A percentile compares a stretch with the other conserved stretches of the same genome.
These are phyloP conservation scores for Lithodes maja DNA, from an alignment of 2,888 invertebrate genomes.

Conservation along the genomic window DNA sequence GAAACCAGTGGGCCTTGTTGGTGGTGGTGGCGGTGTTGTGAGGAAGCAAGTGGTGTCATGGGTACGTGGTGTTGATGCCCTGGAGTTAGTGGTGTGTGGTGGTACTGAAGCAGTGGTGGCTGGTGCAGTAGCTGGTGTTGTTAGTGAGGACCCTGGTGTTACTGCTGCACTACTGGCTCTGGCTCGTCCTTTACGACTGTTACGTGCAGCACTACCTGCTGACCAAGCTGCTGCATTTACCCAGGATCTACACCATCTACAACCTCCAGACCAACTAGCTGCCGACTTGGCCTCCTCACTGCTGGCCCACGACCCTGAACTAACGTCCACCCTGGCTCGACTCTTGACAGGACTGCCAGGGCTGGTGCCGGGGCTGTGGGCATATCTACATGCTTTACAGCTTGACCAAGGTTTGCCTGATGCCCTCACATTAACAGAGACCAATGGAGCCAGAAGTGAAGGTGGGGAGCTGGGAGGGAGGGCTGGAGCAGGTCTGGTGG, in stretches of 20 bases:
- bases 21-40: constrained; percentile 77
- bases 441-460: constrained; percentile 76
- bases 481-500: constrained; percentile 74
- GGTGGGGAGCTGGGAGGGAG: constrained; percentile 81
- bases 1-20: constrained; percentile 75
- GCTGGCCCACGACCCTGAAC: constrained; percentile 42
- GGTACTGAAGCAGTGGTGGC: constrained; percentile 33
- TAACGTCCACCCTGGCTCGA: constrained; percentile 22
- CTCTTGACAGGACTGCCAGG: constrained; percentile 59
- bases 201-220: constrained; percentile 60
- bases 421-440: constrained; percentile 74
- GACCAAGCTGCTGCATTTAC: constrained; percentile 73
- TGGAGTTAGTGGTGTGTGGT: constrained; percentile 84
- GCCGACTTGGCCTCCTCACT: constrained; percentile 62
- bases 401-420: constrained; percentile 78
- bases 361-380: constrained; percentile 71
- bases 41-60: constrained; percentile 89
- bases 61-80: constrained; percentile 86
- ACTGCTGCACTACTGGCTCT: constrained; percentile 64
- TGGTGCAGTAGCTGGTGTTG: constrained; percentile 48
- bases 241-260: constrained; percentile 69
- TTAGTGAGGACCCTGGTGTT: constrained; percentile 67
- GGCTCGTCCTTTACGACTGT: constrained; percentile 50
- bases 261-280: constrained; percentile 69
- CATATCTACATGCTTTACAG: constrained; percentile 79